Percentiles rank a stretch among this genome's conserved stretches.
Conservation (phyloP, 2,113 vertebrate genomes). For the Myotis yumanensis region DNA sequence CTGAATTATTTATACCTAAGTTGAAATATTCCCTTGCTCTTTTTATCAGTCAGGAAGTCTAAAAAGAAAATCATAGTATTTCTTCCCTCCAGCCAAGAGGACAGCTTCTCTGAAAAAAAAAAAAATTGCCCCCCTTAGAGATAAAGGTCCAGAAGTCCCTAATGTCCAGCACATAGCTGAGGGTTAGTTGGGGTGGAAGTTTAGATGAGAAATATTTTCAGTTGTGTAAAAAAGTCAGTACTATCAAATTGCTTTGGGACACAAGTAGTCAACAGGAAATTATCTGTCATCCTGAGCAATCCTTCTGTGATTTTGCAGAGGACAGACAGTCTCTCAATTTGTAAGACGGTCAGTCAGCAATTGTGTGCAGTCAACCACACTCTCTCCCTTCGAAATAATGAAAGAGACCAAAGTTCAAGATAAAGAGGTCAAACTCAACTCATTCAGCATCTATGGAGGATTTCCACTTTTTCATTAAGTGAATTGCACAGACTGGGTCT, state of each 20-base stretch:
- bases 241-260: conserved; percentile 60
- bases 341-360: conserved; percentile 63
- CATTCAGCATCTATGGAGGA: conserved; percentile 55
- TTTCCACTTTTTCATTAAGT: conserved; percentile 68
- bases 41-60: conserved; percentile 56
- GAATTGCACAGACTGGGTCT: conserved; percentile 52
- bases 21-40: conserved; percentile 65
- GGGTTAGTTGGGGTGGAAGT: conserved; percentile 49
- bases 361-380: conserved; percentile 62
- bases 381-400: conserved; percentile 68
- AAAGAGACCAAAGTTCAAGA: conserved; percentile 62
- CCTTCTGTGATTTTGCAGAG: conserved; percentile 50
- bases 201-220: conserved; percentile 60
- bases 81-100: conserved; percentile 13
- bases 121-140: conserved; percentile 25
- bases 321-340: conserved; percentile 63
- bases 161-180: background rate
- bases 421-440: conserved; percentile 58
- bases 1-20: conserved; percentile 74
- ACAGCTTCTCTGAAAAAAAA: conserved; percentile 42
- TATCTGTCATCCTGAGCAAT: conserved; percentile 53
- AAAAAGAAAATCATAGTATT: conserved; percentile 60
- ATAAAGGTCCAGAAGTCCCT: conserved; percentile 29
- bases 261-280: conserved; percentile 58
- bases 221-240: conserved; percentile 57